phyloP scores from a whole-genome alignment of 2,113 vertebrate species.

The Melospiza melodia region DNA sequence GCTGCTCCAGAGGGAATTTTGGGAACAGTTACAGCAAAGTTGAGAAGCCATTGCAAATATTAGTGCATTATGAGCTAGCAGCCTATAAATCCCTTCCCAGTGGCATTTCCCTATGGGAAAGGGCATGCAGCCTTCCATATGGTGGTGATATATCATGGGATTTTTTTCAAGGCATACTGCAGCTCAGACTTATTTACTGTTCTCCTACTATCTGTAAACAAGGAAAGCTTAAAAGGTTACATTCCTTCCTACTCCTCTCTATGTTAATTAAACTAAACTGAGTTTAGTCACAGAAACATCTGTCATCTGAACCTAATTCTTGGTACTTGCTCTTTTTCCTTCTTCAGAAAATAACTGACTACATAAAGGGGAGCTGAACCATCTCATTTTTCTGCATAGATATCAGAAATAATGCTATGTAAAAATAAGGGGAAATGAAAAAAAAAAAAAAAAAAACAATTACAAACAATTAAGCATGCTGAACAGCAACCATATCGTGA shows the following conservation, averaged over 20 bases:
- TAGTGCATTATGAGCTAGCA: not conserved
- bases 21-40: not conserved
- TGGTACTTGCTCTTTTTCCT: slow-evolving; percentile 12
- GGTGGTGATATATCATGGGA: slow-evolving; percentile 34
- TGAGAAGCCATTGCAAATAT: slow-evolving; percentile 6
- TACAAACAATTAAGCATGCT: not conserved
- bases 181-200: not conserved
- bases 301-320: slow-evolving; percentile 34
- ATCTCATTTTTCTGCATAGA: slow-evolving; percentile 16
- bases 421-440: not conserved
- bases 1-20: slow-evolving; percentile 27
- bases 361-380: slow-evolving; percentile 18
- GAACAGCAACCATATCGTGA: not conserved
- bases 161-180: slow-evolving; percentile 6
- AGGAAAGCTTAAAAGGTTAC: slow-evolving; percentile 51
- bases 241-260: slow-evolving; percentile 36
- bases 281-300: slow-evolving; percentile 9
- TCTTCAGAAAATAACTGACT: slow-evolving; percentile 43
- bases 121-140: slow-evolving; percentile 34
- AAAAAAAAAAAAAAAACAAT: not conserved
- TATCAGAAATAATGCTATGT: slow-evolving; percentile 28
- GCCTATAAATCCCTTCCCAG: slow-evolving; percentile 34
- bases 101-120: slow-evolving; percentile 13
- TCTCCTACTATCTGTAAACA: slow-evolving; percentile 32
- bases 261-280: slow-evolving; percentile 18